Conservation (phyloP, 2,888 invertebrate species). For the Cerceris ruficornis region DNA sequence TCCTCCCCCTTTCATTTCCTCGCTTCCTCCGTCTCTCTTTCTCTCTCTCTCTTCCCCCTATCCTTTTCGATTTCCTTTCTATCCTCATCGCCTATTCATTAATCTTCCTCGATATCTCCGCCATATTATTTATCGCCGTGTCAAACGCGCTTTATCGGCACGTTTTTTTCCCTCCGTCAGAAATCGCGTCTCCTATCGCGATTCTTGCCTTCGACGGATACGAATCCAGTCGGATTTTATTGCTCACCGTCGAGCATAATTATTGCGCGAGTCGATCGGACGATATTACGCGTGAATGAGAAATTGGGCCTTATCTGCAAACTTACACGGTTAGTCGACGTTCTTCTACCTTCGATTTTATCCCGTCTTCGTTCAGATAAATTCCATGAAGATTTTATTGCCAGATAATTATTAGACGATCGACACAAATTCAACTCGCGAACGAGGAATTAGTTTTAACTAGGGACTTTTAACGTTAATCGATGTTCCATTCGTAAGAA, state of each 20-base stretch:
- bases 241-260: constrained; percentile 58
- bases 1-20: not conserved
- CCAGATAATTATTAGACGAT: too few species aligned
- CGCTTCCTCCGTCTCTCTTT: not conserved
- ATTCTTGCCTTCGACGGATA: constrained; percentile 25
- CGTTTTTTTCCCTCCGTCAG: constrained; percentile 45
- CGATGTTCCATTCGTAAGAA: too few species aligned
- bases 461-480: too few species aligned
- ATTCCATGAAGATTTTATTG: too few species aligned
- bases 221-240: constrained; percentile 25
- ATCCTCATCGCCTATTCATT: constrained; percentile 32
- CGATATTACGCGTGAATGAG: too few species aligned
- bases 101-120: constrained; percentile 29
- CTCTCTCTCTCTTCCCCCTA: constrained; percentile 7
- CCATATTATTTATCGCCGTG: constrained; percentile 12
- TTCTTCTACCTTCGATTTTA: too few species aligned
- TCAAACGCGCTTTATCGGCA: constrained; percentile 27
- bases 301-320: too few species aligned
- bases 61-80: not conserved
- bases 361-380: too few species aligned
- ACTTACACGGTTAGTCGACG: too few species aligned
- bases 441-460: too few species aligned
- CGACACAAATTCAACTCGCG: too few species aligned
- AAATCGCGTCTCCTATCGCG: constrained; percentile 29
- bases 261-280: constrained; percentile 51